Conservation (phyloP, 2,797 vertebrate species). For the Myotis planiceps region DNA sequence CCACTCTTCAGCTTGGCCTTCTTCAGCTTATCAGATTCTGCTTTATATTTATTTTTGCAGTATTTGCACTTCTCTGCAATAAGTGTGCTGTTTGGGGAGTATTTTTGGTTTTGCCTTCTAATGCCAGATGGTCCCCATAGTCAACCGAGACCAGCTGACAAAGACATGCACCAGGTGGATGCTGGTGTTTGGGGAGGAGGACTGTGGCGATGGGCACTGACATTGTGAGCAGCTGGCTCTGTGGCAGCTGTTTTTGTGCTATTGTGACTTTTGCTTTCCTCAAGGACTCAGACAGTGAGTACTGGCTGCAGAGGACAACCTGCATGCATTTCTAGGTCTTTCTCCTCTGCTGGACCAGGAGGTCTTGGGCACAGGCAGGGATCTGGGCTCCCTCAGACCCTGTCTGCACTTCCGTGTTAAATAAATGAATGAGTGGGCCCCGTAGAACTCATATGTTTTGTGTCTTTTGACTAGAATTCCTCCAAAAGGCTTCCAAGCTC, state of each 20-base stretch:
- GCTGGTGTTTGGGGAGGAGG: neutral
- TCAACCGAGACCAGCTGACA: neutral
- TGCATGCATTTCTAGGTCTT: neutral
- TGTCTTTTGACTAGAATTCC: neutral
- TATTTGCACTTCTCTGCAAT: neutral
- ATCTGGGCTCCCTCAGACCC: neutral
- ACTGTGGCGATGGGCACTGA: neutral
- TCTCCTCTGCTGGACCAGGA: neutral
- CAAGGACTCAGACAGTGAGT: neutral
- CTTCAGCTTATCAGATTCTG: neutral
- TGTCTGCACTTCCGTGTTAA: neutral
- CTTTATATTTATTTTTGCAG: neutral
- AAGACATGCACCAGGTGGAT: neutral
- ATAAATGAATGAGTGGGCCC: neutral
- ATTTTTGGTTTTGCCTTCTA: neutral
- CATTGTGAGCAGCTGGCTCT: neutral
- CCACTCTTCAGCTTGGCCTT: neutral
- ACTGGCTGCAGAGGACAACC: neutral
- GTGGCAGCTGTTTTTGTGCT: neutral
- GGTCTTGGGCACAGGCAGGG: neutral
- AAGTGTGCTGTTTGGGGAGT: neutral
- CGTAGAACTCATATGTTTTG: neutral
- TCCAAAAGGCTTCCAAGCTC: neutral
- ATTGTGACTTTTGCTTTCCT: neutral
- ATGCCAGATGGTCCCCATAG: neutral